phyloP scores from a whole-genome alignment of 2,888 invertebrate genomes.

The Adelognathus sp. region DNA sequence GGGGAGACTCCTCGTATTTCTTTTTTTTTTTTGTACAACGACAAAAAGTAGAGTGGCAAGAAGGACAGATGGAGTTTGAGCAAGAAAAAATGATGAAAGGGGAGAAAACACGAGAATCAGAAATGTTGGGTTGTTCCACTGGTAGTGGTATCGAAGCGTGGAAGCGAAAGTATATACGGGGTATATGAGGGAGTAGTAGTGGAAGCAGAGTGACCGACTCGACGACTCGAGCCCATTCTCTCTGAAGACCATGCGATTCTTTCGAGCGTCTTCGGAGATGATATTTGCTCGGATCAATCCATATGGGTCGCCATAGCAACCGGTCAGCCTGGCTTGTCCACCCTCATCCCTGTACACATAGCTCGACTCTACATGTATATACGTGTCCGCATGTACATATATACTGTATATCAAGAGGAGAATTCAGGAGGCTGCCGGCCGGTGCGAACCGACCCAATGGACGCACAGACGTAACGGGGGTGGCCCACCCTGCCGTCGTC shows the following conservation, averaged over 20 bases:
- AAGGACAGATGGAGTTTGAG: not conserved
- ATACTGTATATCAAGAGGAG: slow-evolving; percentile 26
- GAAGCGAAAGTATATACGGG: slow-evolving; percentile 19
- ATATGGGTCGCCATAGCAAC: slow-evolving; percentile 80
- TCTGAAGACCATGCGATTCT: slow-evolving; percentile 78
- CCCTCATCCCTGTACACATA: slow-evolving; percentile 65
- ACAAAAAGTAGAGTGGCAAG: slow-evolving; percentile 42
- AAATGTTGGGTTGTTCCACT: not conserved
- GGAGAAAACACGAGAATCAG: not conserved
- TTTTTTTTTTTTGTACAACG: too few species aligned
- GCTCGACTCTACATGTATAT: not conserved
- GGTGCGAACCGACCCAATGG: slow-evolving; percentile 65
- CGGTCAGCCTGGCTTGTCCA: slow-evolving; percentile 77
- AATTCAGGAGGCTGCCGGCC: slow-evolving; percentile 69
- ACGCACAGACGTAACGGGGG: slow-evolving; percentile 48
- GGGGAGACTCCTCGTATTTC: slow-evolving; percentile 30
- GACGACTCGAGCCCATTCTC: slow-evolving; percentile 69
- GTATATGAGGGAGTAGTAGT: slow-evolving; percentile 29
- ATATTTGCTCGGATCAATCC: slow-evolving; percentile 81
- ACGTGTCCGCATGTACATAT: not conserved
- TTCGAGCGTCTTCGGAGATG: slow-evolving; percentile 80
- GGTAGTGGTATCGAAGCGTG: not conserved
- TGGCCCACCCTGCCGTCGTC: slow-evolving; percentile 4
- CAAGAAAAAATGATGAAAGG: slow-evolving; percentile 6
- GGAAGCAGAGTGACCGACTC: slow-evolving; percentile 56